Percentiles rank a stretch among this genome's conserved stretches.
phyloP scores from a whole-genome alignment of 1,140 invertebrate species.

The Bombus waltoni region DNA sequence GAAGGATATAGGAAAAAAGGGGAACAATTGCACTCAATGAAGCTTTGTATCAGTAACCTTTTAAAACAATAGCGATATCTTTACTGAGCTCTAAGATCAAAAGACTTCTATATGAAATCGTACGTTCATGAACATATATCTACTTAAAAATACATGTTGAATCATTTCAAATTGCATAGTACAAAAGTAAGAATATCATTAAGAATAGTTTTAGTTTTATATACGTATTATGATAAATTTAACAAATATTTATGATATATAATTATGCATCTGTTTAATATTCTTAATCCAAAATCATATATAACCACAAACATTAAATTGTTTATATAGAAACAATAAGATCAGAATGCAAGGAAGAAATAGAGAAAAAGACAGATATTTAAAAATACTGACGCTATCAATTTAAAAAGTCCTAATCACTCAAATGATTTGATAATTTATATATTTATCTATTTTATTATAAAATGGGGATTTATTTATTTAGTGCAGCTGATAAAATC shows the following conservation, averaged over 20 bases:
- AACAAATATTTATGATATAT: background rate
- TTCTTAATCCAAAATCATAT: background rate
- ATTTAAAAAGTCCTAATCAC: background rate
- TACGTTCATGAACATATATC: background rate
- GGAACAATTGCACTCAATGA: constrained; percentile 17
- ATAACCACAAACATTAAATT: background rate
- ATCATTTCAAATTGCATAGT: background rate
- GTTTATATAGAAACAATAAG: background rate
- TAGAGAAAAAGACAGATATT: background rate
- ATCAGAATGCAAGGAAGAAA: background rate
- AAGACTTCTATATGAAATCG: background rate
- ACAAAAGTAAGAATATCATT: background rate
- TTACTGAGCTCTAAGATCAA: background rate
- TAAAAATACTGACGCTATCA: background rate
- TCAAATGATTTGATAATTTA: constrained; percentile 9
- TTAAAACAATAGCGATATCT: constrained; percentile 31
- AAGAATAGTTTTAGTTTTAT: background rate
- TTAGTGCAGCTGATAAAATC: background rate
- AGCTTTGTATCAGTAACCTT: constrained; percentile 24
- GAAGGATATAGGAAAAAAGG: constrained; percentile 5
- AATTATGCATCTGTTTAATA: background rate
- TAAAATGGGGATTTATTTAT: background rate
- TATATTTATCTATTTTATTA: background rate
- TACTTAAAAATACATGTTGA: background rate
- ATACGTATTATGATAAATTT: background rate